Evolutionary conservation across 2,113 vertebrate genomes (phyloP).

Genomic region (Pitta sordida): DNA sequence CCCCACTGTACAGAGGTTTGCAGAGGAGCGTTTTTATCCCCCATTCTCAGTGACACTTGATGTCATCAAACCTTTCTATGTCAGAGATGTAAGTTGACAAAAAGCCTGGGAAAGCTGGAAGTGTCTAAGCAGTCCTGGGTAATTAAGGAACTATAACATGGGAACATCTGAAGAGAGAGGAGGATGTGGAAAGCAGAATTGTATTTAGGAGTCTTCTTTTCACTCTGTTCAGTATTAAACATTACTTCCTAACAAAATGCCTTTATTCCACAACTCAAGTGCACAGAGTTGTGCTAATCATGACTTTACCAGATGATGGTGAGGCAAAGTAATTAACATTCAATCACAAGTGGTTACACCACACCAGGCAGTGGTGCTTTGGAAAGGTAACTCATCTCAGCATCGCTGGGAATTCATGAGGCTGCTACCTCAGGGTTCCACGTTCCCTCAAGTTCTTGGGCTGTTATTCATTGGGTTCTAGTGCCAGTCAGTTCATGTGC

Average conservation of each 20-base stretch:
- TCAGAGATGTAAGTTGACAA: background rate
- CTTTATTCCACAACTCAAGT: background rate
- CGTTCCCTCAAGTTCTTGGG: background rate
- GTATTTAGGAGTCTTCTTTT: background rate
- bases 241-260: background rate
- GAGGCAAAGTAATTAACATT: constrained; percentile 3
- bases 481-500: background rate
- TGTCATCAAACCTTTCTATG: background rate
- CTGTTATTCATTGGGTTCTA: background rate
- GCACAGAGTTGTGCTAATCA: background rate
- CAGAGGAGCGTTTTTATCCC: background rate
- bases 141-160: background rate
- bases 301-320: background rate
- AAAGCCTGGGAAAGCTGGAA: background rate
- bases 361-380: background rate
- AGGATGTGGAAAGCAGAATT: background rate
- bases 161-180: background rate
- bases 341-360: background rate
- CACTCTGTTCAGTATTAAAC: background rate
- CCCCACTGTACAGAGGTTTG: background rate
- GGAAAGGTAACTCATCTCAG: background rate
- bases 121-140: background rate
- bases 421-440: background rate
- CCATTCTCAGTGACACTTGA: background rate
- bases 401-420: background rate